Evolutionary conservation across 92 coral and sea anemone genomes (phyloP).

Genomic region (Bergia puertoricense): DNA sequence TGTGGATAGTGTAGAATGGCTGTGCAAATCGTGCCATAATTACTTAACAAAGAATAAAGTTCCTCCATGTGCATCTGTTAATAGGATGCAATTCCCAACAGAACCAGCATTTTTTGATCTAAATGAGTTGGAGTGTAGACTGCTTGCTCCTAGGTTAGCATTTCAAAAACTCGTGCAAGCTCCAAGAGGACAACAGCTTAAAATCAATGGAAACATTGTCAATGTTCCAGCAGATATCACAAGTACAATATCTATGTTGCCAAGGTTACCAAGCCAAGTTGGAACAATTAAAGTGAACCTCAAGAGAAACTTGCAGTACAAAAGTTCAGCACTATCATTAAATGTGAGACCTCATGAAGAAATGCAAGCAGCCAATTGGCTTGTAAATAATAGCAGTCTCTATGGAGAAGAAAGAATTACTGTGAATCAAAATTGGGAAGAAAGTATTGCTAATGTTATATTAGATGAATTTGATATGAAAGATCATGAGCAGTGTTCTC

Average conservation of each 20-base stretch:
- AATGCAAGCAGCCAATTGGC: conserved; percentile 59
- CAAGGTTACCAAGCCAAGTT: conserved; percentile 56
- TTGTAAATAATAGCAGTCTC: conserved; percentile 48
- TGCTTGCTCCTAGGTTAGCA: conserved; percentile 56
- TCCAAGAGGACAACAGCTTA: conserved; percentile 67
- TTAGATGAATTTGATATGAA: conserved; percentile 3
- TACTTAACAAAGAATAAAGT: conserved; percentile 57
- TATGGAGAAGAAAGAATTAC: conserved; percentile 44
- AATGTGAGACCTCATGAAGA: conserved; percentile 69
- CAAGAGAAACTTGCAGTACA: conserved; percentile 50
- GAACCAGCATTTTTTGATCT: conserved; percentile 60
- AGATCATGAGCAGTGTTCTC: neutral
- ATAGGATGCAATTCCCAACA: conserved; percentile 54
- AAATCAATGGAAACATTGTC: conserved; percentile 65
- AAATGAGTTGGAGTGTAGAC: conserved; percentile 49
- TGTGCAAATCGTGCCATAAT: conserved; percentile 57
- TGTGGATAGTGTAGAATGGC: conserved; percentile 63
- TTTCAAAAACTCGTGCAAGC: conserved; percentile 74
- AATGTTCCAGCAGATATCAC: conserved; percentile 71
- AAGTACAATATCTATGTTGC: conserved; percentile 58
- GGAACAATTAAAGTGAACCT: conserved; percentile 59
- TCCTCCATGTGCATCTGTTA: conserved; percentile 58
- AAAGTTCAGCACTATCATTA: conserved; percentile 54
- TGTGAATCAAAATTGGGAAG: conserved; percentile 44
- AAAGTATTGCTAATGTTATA: neutral